phyloP scores from a whole-genome alignment of 2,888 invertebrate genomes.

The Seladonia tumulorum region DNA sequence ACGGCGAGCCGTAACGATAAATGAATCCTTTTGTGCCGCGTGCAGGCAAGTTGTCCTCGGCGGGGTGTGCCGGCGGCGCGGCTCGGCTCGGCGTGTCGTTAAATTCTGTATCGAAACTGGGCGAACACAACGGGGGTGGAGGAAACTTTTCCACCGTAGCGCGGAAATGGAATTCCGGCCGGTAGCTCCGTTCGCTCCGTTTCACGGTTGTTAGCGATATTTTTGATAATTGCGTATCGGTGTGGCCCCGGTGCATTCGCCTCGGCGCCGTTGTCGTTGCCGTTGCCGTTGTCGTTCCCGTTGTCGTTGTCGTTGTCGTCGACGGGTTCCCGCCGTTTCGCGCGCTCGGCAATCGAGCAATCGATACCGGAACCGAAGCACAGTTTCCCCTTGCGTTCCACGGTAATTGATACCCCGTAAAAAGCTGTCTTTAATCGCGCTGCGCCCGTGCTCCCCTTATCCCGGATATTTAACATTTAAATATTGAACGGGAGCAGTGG shows the following conservation, averaged over 20 bases:
- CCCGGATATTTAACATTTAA: slow-evolving; percentile 20
- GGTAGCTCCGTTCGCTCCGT: neutral
- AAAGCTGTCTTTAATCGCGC: slow-evolving; percentile 6
- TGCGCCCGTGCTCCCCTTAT: neutral
- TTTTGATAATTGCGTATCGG: slow-evolving; percentile 39
- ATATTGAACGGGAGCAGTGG: slow-evolving; percentile 5
- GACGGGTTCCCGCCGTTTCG: neutral
- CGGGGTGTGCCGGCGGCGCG: neutral
- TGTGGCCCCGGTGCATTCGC: neutral
- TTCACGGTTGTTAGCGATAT: slow-evolving; percentile 22
- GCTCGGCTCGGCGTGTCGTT: neutral
- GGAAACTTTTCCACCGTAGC: slow-evolving; percentile 19
- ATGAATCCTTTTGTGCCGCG: slow-evolving; percentile 29
- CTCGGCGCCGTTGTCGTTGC: neutral
- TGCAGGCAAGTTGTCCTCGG: slow-evolving; percentile 10
- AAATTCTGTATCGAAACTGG: slow-evolving; percentile 8
- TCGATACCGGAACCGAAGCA: slow-evolving; percentile 13
- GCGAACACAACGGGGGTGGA: neutral
- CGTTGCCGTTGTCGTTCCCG: neutral
- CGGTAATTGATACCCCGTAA: neutral
- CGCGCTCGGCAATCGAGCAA: neutral
- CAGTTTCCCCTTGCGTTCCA: neutral
- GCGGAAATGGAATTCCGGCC: slow-evolving; percentile 1
- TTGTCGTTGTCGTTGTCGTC: neutral
- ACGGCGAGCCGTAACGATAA: neutral